Conservation (phyloP, 2,888 invertebrate genomes). For the Caenorhabditis auriculariae region DNA sequence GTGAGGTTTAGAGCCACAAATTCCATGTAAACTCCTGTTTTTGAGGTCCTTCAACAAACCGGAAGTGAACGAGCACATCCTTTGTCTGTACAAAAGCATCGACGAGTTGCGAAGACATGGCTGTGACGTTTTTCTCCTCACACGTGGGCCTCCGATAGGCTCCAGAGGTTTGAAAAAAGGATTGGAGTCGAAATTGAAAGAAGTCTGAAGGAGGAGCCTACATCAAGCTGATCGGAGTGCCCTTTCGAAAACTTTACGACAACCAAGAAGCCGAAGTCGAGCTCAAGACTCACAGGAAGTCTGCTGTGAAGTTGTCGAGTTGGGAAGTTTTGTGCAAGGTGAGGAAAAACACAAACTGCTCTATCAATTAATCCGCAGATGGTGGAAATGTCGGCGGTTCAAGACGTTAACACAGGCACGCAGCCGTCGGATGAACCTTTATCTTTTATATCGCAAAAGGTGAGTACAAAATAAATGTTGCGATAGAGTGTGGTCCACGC, state of each 20-base stretch:
- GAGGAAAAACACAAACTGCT: not conserved
- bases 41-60: constrained; percentile 39
- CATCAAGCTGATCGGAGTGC: constrained; percentile 46
- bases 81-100: constrained; percentile 41
- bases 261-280: constrained; percentile 37
- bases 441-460: too few species aligned
- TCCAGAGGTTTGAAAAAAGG: constrained; percentile 18
- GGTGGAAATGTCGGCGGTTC: not conserved
- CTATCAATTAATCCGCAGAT: not conserved
- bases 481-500: constrained; percentile 28
- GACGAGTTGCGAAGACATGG: constrained; percentile 30
- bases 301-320: constrained; percentile 24
- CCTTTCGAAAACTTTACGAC: constrained; percentile 44
- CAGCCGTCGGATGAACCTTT: not conserved
- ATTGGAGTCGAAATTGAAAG: not conserved
- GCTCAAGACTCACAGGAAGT: constrained; percentile 27
- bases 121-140: constrained; percentile 43
- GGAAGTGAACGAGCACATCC: constrained; percentile 41
- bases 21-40: not conserved
- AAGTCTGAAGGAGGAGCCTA: constrained; percentile 38
- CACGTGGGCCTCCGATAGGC: constrained; percentile 44
- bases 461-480: not conserved
- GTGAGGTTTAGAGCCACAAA: constrained; percentile 24
- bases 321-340: constrained; percentile 36
- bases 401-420: not conserved